Evolutionary conservation across 2,797 vertebrate genomes (phyloP).

Genomic region (Macropus fuliginosus): DNA sequence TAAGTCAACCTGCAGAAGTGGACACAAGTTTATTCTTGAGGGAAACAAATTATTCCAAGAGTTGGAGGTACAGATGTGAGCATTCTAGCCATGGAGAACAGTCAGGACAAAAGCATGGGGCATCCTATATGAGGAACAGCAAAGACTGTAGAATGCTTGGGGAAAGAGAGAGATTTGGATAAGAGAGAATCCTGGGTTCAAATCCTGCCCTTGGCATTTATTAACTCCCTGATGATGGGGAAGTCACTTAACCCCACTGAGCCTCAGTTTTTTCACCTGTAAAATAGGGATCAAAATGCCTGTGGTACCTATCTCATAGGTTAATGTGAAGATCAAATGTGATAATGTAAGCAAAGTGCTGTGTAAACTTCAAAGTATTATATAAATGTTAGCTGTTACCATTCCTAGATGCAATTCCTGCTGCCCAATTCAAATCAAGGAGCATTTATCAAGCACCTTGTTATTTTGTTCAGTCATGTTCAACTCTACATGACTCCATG

Average conservation of each 20-base stretch:
- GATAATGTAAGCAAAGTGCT: not conserved
- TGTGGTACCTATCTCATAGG: not conserved
- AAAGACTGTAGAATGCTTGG: not conserved
- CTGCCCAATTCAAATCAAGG: not conserved
- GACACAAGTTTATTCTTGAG: not conserved
- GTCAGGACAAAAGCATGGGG: not conserved
- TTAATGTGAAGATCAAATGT: not conserved
- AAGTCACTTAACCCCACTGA: not conserved
- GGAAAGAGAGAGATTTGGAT: not conserved
- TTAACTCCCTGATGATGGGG: not conserved
- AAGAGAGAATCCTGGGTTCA: not conserved
- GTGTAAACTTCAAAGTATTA: not conserved
- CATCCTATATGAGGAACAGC: too few species aligned
- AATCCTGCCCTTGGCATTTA: not conserved
- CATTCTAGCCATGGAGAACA: not conserved
- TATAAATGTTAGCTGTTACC: not conserved
- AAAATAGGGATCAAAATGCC: not conserved
- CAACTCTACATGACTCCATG: not conserved
- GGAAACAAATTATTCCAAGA: not conserved
- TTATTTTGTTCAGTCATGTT: not conserved
- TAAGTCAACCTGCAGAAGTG: not conserved
- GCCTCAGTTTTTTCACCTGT: not conserved
- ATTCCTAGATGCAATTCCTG: not conserved
- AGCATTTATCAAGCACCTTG: not conserved
- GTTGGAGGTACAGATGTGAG: not conserved